These are phyloP conservation scores for Lypha dubia DNA, from an alignment of 2,888 invertebrate species.

Conservation along the genomic window DNA sequence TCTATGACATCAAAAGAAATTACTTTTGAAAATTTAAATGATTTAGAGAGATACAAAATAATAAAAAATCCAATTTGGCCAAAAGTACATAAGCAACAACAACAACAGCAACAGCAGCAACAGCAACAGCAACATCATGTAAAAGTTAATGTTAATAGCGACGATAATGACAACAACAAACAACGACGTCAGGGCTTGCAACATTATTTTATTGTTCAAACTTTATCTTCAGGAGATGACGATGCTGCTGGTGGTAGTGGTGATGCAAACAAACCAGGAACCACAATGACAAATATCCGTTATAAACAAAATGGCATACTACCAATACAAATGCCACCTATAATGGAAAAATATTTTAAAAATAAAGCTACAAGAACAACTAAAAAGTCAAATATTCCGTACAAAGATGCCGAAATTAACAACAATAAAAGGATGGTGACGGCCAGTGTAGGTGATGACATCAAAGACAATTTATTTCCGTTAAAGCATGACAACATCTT, in stretches of 20 bases:
- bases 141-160: slow-evolving; percentile 14
- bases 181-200: slow-evolving; percentile 60
- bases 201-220: slow-evolving; percentile 18
- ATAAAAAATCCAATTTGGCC: slow-evolving; percentile 65
- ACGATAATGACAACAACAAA: background rate
- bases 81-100: slow-evolving; percentile 26
- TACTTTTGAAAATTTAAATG: slow-evolving; percentile 66
- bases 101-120: slow-evolving; percentile 23
- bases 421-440: background rate
- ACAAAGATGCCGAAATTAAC: background rate
- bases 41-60: slow-evolving; percentile 53
- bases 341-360: slow-evolving; percentile 45
- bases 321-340: slow-evolving; percentile 41
- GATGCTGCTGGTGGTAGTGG: too few relatives aligned
- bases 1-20: slow-evolving; percentile 61
- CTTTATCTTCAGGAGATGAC: background rate
- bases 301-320: slow-evolving; percentile 47
- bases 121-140: slow-evolving; percentile 25
- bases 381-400: slow-evolving; percentile 29
- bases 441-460: slow-evolving; percentile 5
- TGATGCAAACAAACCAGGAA: background rate
- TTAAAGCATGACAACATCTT: slow-evolving; percentile 47
- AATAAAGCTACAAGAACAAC: slow-evolving; percentile 4
- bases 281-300: slow-evolving; percentile 52
- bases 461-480: slow-evolving; percentile 61